Base-by-base conservation (phyloP, 2,797 vertebrate species). In the Gymnodraco acuticeps region DNA sequence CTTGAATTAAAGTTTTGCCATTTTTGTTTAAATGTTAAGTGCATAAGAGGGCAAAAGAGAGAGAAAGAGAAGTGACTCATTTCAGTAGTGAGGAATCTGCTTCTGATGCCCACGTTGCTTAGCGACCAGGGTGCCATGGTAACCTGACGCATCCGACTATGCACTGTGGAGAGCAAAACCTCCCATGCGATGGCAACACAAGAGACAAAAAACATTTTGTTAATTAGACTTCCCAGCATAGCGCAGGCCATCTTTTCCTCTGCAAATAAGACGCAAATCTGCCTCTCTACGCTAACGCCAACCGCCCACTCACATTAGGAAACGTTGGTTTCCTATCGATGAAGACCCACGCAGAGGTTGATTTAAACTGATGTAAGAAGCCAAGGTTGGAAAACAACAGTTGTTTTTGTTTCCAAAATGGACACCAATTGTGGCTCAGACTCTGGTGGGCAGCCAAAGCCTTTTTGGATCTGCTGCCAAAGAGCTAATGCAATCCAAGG, bases 71-170 rank as follows among this genome's bases (percentile, higher is more conserved):
- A 76, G 54, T 70, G 62, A 86, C 76, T 87, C 77, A 78, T 51
- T 80, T 80, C 31, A 45, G 53, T 61, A 84, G 66, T 47, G 42
- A 81, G 70, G 56, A 78, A 86, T 81, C 60, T 77, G 78, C 90
- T 90, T 86, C 82, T 83, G 86, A 83, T 90, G 78, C 64, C 62
- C 53, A 77, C 1, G 84, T 87, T 86, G 82, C 88, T 63, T 76
- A 81, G 92, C 70, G 70, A 91, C 81, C 78, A 23, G 51, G 80
- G 69, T 64, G 89, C 82, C 88, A 88, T 90, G 80, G 88, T 80
- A 91, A 93, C 93, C 77, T 71, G 58, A 64, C 16, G 33, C 86
- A 85, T 84, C 80, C 14, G 12, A 78, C 78, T 70, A 31, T 48
- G 76, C 59, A 43, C 64, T 64, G 53, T 31, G 53, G 53, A 65